Conservation (phyloP, 2,888 invertebrate species). For the Ichneumon xanthorius region DNA sequence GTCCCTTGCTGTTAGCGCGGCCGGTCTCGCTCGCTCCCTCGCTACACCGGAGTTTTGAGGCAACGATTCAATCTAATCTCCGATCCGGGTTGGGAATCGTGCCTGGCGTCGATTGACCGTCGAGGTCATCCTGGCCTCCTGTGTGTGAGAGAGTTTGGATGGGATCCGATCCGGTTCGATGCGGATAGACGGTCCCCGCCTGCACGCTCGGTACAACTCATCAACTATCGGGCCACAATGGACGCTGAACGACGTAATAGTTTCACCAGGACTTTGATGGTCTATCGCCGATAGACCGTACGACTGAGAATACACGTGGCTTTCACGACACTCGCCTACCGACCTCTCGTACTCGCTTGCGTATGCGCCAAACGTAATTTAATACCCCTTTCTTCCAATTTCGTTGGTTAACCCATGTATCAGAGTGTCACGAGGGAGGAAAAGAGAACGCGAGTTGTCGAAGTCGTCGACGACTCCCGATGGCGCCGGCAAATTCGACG, state of each 20-base stretch:
- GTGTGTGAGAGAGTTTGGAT: conserved; percentile 40
- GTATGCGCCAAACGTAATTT: conserved; percentile 54
- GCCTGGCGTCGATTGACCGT: conserved; percentile 56
- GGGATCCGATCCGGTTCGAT: conserved; percentile 48
- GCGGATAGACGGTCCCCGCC: conserved; percentile 31
- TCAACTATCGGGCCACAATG: conserved; percentile 66
- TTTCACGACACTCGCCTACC: not conserved
- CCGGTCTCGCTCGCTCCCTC: conserved; percentile 17
- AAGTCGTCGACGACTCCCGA: conserved; percentile 34
- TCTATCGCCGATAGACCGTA: conserved; percentile 27
- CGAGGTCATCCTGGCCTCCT: conserved; percentile 47
- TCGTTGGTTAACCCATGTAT: conserved; percentile 16
- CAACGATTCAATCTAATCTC: conserved; percentile 64
- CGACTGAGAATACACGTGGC: conserved; percentile 36
- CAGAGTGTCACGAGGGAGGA: not conserved
- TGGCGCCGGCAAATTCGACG: conserved; percentile 75
- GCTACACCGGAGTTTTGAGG: conserved; percentile 17
- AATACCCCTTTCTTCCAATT: conserved; percentile 36
- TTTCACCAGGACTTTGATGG: conserved; percentile 52
- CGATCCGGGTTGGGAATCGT: conserved; percentile 52
- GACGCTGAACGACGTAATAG: conserved; percentile 57
- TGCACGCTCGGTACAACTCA: conserved; percentile 56
- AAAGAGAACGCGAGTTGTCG: conserved; percentile 56
- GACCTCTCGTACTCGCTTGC: conserved; percentile 22
- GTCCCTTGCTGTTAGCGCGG: conserved; percentile 34